These are phyloP conservation scores for Formicarius rufipectus DNA, from an alignment of 2,113 vertebrate genomes.

Conservation along the genomic window DNA sequence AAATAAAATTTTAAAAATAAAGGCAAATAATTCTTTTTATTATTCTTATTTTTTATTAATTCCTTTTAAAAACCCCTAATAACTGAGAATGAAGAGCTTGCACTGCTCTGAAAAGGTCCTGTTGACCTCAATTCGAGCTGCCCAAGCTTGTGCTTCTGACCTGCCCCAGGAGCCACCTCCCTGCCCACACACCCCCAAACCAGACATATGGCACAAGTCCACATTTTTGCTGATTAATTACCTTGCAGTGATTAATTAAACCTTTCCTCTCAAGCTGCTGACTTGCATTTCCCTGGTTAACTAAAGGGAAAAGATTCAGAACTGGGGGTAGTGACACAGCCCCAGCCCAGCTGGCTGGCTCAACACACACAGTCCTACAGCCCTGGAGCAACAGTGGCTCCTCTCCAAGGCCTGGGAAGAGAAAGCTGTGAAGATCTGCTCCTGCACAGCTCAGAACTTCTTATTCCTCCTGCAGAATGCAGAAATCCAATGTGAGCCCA, in stretches of 20 bases:
- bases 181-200: background rate
- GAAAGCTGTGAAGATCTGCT: background rate
- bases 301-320: background rate
- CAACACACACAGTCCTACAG: accelerated
- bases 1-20: background rate
- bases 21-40: too few species aligned
- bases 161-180: too few species aligned
- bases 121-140: background rate
- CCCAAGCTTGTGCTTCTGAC: accelerated
- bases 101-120: background rate
- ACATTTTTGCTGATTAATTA: background rate
- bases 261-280: background rate
- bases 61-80: background rate
- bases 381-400: accelerated
- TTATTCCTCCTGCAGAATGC: too few species aligned
- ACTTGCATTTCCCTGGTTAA: background rate
- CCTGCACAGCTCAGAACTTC: background rate
- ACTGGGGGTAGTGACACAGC: accelerated
- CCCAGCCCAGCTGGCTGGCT: background rate
- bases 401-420: background rate
- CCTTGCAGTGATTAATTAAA: background rate
- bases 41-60: too few species aligned
- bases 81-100: background rate
- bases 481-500: too few species aligned
- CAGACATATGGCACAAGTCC: background rate